Base-by-base conservation (phyloP, 2,797 vertebrate species). In the Capromys pilorides region DNA sequence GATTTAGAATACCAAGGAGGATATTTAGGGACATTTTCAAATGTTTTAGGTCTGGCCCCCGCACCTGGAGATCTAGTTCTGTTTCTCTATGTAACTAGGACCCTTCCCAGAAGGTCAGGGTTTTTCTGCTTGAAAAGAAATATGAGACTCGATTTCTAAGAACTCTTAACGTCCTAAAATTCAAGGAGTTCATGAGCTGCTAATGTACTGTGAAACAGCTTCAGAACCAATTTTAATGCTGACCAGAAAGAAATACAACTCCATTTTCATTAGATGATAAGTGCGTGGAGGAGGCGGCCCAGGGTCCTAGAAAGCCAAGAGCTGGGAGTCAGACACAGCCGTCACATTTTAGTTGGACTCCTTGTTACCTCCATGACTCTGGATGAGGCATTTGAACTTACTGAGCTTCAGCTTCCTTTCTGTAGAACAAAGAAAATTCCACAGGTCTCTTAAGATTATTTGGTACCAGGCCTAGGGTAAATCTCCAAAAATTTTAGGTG, bases 51-150 rank as follows among this genome's bases (percentile, higher is more conserved):
- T 90, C 87, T 4, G n/a, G 2, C 33, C 10, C 13, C 41, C 36
- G 59, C 22, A 90, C 54, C 79, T 45, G 41, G 16, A 5, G 1
- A 51, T 51, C 21, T 18, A 59, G 31, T 28, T 21, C n/a, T 18
- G 2, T 45, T 66, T 94, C 45, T 67, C 31, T 39, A n/a, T 33
- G 28, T 31, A 51, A 85, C n/a, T 24, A 12, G 33, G 6, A 92
- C 21, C 5, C 45, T 71, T 88, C 31, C 59, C 57, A 86, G n/a
- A 83, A 80, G 1, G 4, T 36, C 11, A 45, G 2, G 14, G 3
- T 67, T 90, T 80, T 71, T 66, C 31, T 80, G 57, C 59, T 83
- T 79, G 59, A 86, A 51, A 88, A 83, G 11, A 93, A 80, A 31
- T 45, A 71, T 81, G 39, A 81, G 18, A 8, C 26, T 77, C 36